phyloP scores from a whole-genome alignment of 2,888 invertebrate genomes.

The Mimachlamys varia region DNA sequence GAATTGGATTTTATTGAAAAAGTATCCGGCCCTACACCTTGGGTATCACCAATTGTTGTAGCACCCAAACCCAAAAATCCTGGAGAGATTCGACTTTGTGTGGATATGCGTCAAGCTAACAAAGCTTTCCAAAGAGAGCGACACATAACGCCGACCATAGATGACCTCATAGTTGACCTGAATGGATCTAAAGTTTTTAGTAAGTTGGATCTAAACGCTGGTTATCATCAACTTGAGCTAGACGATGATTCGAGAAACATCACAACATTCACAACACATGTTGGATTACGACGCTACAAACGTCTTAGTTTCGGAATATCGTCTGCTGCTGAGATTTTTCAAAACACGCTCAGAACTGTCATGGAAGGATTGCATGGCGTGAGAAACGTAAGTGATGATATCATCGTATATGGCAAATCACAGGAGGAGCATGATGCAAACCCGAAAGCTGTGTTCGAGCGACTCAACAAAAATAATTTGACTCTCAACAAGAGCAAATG shows the following conservation, averaged over 20 bases:
- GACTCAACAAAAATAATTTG: not conserved
- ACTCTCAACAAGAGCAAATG: conserved; percentile 42
- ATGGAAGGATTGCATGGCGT: too few species aligned
- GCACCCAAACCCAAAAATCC: conserved; percentile 62
- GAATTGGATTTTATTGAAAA: conserved; percentile 66
- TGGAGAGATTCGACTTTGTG: too few species aligned
- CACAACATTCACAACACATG: conserved; percentile 57
- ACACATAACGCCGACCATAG: conserved; percentile 61
- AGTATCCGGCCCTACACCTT: conserved; percentile 67
- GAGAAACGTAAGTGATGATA: too few species aligned
- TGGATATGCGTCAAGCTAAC: conserved; percentile 64
- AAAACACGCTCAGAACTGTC: too few species aligned
- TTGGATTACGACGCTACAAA: too few species aligned
- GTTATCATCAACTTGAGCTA: conserved; percentile 66
- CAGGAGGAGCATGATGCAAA: conserved; percentile 31
- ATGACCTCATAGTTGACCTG: too few species aligned
- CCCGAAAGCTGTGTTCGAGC: conserved; percentile 11
- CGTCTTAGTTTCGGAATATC: too few species aligned
- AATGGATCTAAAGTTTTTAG: conserved; percentile 59
- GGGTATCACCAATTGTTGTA: conserved; percentile 66
- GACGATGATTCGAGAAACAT: conserved; percentile 60
- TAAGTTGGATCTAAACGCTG: conserved; percentile 59
- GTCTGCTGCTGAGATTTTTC: too few species aligned
- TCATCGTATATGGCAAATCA: too few species aligned
- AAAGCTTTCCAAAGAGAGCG: conserved; percentile 58